A percentile compares a stretch with the other conserved stretches of the same genome.
Conservation (phyloP, 2,888 invertebrate genomes). For the Andrena flavipes region DNA sequence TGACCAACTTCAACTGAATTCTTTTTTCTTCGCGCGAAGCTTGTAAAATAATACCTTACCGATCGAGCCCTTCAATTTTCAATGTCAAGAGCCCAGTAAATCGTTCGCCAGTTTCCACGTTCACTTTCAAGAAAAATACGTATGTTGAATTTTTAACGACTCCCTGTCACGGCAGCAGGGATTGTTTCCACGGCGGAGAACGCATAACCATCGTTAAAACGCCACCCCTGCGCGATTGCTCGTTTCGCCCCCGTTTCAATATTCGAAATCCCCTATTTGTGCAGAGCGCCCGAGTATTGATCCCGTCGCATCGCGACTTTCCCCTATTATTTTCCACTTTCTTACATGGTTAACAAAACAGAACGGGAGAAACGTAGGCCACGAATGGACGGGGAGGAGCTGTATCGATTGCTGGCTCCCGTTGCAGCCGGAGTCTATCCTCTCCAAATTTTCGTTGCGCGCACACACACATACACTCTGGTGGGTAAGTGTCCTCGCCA, state of each 20-base stretch:
- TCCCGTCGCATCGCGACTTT: slow-evolving; percentile 20
- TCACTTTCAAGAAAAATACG: not conserved
- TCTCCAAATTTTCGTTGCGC: slow-evolving; percentile 25
- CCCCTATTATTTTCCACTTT: slow-evolving; percentile 38
- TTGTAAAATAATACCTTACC: too few species aligned
- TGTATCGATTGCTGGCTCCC: slow-evolving; percentile 45
- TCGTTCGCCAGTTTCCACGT: not conserved
- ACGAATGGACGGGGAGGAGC: slow-evolving; percentile 31
- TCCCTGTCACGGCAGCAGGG: not conserved
- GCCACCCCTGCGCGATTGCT: too few species aligned
- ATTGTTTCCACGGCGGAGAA: not conserved
- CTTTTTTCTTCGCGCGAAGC: too few species aligned
- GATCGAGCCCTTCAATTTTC: too few species aligned
- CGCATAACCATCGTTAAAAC: not conserved
- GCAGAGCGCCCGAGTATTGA: slow-evolving; percentile 20
- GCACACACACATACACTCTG: not conserved
- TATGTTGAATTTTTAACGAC: not conserved
- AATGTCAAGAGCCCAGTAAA: too few species aligned
- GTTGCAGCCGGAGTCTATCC: slow-evolving; percentile 30
- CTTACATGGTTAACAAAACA: slow-evolving; percentile 32
- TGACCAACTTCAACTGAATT: too few species aligned
- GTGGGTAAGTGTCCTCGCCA: not conserved
- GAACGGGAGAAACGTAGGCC: slow-evolving; percentile 35
- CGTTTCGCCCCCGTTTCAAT: slow-evolving; percentile 7
- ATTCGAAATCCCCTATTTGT: slow-evolving; percentile 6